Evolutionary conservation across 1,140 invertebrate species (phyloP).

Genomic region (Trichonephila clavipes): DNA sequence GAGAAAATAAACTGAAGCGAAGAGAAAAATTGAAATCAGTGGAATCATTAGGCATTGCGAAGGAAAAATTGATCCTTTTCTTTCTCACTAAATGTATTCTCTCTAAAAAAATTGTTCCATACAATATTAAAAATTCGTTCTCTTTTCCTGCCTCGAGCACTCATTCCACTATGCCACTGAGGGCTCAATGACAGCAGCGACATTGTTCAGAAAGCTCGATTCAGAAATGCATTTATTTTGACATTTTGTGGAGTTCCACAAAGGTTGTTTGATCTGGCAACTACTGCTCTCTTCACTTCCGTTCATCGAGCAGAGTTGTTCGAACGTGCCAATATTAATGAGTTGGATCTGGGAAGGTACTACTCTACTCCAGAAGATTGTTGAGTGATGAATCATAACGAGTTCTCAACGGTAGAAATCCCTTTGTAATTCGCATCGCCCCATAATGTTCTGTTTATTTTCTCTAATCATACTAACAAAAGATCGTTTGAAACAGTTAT

Average conservation of each 20-base stretch:
- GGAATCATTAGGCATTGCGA: too few relatives aligned
- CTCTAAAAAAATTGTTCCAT: too few relatives aligned
- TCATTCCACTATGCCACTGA: neutral
- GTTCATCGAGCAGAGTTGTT: neutral
- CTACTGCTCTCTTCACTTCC: neutral
- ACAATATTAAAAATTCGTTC: too few relatives aligned
- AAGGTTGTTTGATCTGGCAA: neutral
- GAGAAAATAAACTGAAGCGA: too few relatives aligned
- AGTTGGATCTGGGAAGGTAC: neutral
- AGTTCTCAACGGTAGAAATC: neutral
- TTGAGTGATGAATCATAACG: neutral
- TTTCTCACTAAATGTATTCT: neutral
- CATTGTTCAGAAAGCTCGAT: neutral
- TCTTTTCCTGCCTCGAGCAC: neutral
- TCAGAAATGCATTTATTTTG: constrained; percentile 5
- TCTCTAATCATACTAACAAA: neutral
- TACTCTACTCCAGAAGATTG: neutral
- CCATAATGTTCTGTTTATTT: neutral
- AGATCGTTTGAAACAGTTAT: neutral
- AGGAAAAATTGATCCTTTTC: neutral
- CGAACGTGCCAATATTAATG: constrained; percentile 20
- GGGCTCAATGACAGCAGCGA: neutral
- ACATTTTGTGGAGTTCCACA: constrained; percentile 20
- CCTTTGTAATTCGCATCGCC: neutral
- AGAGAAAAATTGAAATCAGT: too few relatives aligned